These are phyloP conservation scores for Cephonodes hylas DNA, from an alignment of 2,888 invertebrate species.

Conservation along the genomic window DNA sequence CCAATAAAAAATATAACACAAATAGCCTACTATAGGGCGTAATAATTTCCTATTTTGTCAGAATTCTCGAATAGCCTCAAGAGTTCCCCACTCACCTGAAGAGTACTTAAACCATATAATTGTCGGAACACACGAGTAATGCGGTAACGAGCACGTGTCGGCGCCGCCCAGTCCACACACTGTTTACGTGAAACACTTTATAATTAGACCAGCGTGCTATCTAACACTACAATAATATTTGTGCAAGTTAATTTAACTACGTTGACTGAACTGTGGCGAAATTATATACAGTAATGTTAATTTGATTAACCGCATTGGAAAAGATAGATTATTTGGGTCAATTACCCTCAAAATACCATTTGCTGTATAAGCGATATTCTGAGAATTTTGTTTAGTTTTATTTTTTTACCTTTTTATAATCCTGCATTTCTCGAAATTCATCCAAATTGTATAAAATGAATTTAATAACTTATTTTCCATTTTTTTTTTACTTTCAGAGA, in stretches of 20 bases:
- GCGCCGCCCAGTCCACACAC: not conserved
- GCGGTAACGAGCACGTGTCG: not conserved
- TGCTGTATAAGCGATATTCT: too few species aligned
- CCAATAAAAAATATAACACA: too few species aligned
- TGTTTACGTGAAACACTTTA: not conserved
- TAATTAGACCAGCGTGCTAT: not conserved
- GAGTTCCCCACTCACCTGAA: not conserved
- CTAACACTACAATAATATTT: not conserved
- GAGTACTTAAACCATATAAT: not conserved
- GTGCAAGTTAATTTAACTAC: too few species aligned
- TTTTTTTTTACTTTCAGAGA: constrained; percentile 63
- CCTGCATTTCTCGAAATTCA: too few species aligned
- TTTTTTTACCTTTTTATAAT: too few species aligned
- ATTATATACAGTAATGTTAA: too few species aligned
- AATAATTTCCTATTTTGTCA: not conserved
- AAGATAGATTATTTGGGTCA: too few species aligned
- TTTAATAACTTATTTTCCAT: not conserved
- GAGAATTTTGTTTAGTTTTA: too few species aligned
- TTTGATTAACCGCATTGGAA: too few species aligned
- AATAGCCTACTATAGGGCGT: too few species aligned
- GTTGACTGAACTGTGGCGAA: too few species aligned
- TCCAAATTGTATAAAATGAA: not conserved
- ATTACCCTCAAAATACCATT: too few species aligned
- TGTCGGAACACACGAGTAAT: not conserved
- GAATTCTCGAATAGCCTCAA: not conserved